Evolutionary conservation across 2,888 invertebrate genomes (phyloP), one percentile per base, ranked within the genome.

Genomic region (Sycophila texana): DNA sequence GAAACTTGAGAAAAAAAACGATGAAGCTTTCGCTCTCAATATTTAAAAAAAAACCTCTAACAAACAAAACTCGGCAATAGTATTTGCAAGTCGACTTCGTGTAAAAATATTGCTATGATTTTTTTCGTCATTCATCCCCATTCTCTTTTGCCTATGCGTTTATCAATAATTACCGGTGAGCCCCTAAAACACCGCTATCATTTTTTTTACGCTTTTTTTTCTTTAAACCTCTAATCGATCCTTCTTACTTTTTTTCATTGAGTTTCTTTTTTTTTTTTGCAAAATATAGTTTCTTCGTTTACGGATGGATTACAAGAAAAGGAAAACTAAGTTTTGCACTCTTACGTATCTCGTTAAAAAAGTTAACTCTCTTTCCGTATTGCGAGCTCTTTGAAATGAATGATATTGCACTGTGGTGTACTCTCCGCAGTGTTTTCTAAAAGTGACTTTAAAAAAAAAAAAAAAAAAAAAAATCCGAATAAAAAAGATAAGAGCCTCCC

Each of bases 361-460:
- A 67, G 22, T 49, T 68, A 82, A 49, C 53, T 74, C 53, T 74
- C 80, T 79, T 76, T 81, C 51, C 70, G 58, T 79, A 77, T 78
- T 80, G 77, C 80, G 68, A 80, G 65, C 71, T 77, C 75, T 71
- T 71, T 60, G 30, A 79, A 72, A 65, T 77, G 49, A 75, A 76
- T 81, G 84, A 85, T 88, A 89, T 89, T 89, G 88, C 89, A 89
- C 88, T 86, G 86, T 88, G 86, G 87, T 87, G 88, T 87, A 86
- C 83, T 84, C 79, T 82, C 77, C 82, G 74, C 79, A 81, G 78
- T 81, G 77, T 81, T 79, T 39, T 79, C 53, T 57, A 47, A 75
- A 80, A 77, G 20, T 51, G 30, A 66, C 30, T 53, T 60, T 47
- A 12, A 60, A 70, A 53, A 72, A 71, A 63, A 74, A 39, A 47